Evolutionary conservation across 2,113 vertebrate genomes (phyloP).

Genomic region (Pipra filicauda): DNA sequence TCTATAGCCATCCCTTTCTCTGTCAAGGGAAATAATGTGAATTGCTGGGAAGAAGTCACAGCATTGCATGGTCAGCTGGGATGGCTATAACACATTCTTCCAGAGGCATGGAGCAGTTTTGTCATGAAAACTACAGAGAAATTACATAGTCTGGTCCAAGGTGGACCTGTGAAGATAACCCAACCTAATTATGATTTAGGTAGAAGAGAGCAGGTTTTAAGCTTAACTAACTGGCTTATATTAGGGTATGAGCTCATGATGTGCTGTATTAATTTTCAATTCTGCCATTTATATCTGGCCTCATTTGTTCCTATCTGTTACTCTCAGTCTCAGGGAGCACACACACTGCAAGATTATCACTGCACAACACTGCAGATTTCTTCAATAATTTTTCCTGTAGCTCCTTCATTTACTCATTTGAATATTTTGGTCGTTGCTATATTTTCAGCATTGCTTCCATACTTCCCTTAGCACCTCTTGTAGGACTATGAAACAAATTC

Average conservation of each 20-base stretch:
- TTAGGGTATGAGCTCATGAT: background rate
- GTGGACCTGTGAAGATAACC: background rate
- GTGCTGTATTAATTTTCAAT: background rate
- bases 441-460: background rate
- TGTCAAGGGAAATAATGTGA: background rate
- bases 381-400: background rate
- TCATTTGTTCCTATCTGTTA: background rate
- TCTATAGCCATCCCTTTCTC: background rate
- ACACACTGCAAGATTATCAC: background rate
- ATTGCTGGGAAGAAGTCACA: background rate
- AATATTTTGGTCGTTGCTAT: background rate
- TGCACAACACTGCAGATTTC: background rate
- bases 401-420: background rate
- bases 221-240: background rate
- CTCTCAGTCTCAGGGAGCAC: background rate
- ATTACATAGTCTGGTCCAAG: background rate
- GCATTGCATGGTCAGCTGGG: background rate
- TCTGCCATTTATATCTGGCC: background rate
- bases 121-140: background rate
- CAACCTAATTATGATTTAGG: background rate
- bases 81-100: background rate
- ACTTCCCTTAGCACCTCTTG: background rate
- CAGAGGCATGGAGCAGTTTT: background rate
- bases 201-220: background rate
- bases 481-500: background rate